These are phyloP conservation scores for Acanthornis magna DNA, from an alignment of 2,797 vertebrate species.

Conservation along the genomic window DNA sequence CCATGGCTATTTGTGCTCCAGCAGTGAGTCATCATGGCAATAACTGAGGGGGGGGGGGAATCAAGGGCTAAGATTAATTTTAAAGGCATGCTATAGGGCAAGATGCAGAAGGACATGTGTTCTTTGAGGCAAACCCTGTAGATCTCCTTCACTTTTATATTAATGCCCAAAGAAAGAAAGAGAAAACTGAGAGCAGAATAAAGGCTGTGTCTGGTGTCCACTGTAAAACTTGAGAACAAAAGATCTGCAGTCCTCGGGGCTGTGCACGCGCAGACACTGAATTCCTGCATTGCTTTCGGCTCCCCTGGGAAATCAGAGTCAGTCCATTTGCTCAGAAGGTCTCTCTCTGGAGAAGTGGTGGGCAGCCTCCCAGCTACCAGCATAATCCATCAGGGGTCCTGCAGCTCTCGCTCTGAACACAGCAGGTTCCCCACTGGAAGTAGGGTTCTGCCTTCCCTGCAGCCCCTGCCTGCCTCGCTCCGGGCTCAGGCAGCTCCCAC, in stretches of 20 bases:
- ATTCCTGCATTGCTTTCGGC: constrained; percentile 28
- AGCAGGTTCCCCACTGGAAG: not conserved
- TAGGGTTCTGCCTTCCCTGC: not conserved
- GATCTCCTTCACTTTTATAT: not conserved
- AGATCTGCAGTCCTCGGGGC: constrained; percentile 37
- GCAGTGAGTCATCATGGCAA: not conserved
- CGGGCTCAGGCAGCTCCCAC: not conserved
- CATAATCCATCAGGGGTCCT: accelerated
- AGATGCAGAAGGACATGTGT: not conserved
- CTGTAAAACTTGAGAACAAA: constrained; percentile 59
- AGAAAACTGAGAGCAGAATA: constrained; percentile 40
- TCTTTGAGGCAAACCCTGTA: not conserved
- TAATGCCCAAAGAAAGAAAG: not conserved
- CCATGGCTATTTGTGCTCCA: not conserved
- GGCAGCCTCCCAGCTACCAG: not conserved
- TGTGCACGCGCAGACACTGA: not conserved
- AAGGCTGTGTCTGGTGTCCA: constrained; percentile 31
- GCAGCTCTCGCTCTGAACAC: not conserved
- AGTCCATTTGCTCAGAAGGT: not conserved
- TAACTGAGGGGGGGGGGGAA: not conserved
- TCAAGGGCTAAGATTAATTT: not conserved
- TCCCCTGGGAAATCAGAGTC: constrained; percentile 32
- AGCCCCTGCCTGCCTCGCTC: not conserved
- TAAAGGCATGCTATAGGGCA: not conserved
- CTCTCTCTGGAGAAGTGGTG: not conserved